These are phyloP conservation scores for Tenualosa thibaudeaui DNA, from an alignment of 2,797 vertebrate genomes.

Conservation along the genomic window DNA sequence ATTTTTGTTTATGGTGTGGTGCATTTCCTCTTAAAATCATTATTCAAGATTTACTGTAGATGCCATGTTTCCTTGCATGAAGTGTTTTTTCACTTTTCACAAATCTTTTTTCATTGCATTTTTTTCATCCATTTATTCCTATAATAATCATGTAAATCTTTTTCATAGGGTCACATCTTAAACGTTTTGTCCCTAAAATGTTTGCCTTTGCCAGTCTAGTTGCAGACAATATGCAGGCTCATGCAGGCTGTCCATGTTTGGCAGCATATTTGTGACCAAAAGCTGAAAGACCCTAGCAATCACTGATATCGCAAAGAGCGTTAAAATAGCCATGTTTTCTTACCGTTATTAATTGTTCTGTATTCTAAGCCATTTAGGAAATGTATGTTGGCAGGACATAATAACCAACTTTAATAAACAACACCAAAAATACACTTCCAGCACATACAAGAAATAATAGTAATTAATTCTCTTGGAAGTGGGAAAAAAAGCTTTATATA, in stretches of 20 bases:
- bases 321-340: not conserved
- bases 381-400: not conserved
- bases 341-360: not conserved
- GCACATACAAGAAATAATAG: not conserved
- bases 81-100: not conserved
- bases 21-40: not conserved
- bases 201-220: not conserved
- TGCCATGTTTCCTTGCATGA: not conserved
- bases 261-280: not conserved
- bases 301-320: not conserved
- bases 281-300: not conserved
- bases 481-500: slow-evolving; percentile 25
- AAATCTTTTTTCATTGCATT: not conserved
- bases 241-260: not conserved
- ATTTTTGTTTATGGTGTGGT: not conserved
- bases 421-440: not conserved
- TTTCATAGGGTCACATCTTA: not conserved
- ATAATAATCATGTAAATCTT: not conserved
- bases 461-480: not conserved
- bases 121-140: not conserved
- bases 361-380: not conserved
- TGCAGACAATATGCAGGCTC: not conserved
- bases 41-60: not conserved
- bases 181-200: not conserved
- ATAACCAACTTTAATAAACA: not conserved